Conservation (phyloP, 2,113 vertebrate genomes). For the Callocephalon fimbriatum region DNA sequence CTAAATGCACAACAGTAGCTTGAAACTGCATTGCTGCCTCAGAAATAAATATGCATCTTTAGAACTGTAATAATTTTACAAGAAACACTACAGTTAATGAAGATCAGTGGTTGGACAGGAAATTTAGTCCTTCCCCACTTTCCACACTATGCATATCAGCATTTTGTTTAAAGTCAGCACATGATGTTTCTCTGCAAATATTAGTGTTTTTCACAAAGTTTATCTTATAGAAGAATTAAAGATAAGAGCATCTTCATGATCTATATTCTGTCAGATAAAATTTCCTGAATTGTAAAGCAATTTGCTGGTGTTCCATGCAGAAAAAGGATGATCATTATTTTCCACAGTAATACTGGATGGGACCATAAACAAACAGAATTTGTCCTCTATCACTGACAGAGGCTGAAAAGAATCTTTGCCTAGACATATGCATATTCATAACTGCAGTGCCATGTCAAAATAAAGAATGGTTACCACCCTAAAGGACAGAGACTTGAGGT, state of each 20-base stretch:
- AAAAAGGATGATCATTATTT: background rate
- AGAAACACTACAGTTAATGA: background rate
- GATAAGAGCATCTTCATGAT: background rate
- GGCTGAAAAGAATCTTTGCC: background rate
- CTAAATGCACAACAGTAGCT: background rate
- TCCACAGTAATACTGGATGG: background rate
- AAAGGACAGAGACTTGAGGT: background rate
- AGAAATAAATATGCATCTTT: background rate
- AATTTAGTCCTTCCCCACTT: background rate
- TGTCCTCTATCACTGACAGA: background rate
- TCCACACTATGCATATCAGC: background rate
- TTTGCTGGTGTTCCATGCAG: background rate
- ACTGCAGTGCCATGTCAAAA: background rate
- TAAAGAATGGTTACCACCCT: background rate
- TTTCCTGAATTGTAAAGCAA: background rate
- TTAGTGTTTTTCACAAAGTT: background rate
- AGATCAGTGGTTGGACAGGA: background rate
- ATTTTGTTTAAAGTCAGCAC: background rate
- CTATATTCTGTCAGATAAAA: background rate
- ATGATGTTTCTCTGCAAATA: background rate
- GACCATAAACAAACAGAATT: background rate
- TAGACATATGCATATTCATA: fast-evolving
- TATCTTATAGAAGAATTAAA: background rate
- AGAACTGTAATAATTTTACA: background rate
- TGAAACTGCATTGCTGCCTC: background rate